Conservation (phyloP, 2,888 invertebrate genomes). For the Hypselothyrea guttata region DNA sequence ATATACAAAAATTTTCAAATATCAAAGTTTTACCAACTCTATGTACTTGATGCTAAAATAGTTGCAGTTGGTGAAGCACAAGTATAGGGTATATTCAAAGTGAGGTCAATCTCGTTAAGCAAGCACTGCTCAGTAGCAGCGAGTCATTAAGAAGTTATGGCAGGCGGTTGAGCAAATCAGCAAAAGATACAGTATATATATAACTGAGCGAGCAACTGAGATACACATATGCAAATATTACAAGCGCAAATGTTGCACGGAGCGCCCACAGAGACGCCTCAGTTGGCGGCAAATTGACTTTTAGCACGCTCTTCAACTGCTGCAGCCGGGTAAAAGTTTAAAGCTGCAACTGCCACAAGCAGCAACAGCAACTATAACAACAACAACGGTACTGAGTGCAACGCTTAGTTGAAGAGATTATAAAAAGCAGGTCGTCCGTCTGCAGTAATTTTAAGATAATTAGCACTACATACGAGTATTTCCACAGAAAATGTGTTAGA, state of each 20-base stretch:
- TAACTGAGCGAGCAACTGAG: slow-evolving; percentile 2
- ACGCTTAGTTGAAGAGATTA: slow-evolving; percentile 47
- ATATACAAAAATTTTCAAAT: too few species aligned
- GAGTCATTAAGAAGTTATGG: slow-evolving; percentile 47
- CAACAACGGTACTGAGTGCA: slow-evolving; percentile 33
- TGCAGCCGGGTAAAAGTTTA: slow-evolving; percentile 43
- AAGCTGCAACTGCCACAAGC: slow-evolving; percentile 26
- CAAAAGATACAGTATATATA: slow-evolving; percentile 21
- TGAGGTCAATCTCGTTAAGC: slow-evolving; percentile 47
- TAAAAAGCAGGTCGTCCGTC: slow-evolving; percentile 48
- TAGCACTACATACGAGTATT: slow-evolving; percentile 36
- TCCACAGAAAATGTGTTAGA: slow-evolving; percentile 22
- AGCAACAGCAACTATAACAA: slow-evolving; percentile 14
- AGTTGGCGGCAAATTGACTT: slow-evolving; percentile 52
- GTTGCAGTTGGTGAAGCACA: too few species aligned
- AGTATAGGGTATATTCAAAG: slow-evolving; percentile 24
- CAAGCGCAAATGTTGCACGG: slow-evolving; percentile 14
- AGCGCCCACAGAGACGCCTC: slow-evolving; percentile 15
- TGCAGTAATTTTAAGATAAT: slow-evolving; percentile 44
- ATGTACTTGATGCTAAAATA: background rate
- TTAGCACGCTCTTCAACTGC: slow-evolving; percentile 61
- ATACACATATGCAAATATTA: slow-evolving; percentile 5
- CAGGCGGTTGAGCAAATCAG: slow-evolving; percentile 40
- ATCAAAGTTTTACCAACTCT: too few species aligned
- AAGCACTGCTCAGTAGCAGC: slow-evolving; percentile 24